Base-by-base conservation (phyloP, 2,797 vertebrate genomes). In the Phyllotis vaccarum region DNA sequence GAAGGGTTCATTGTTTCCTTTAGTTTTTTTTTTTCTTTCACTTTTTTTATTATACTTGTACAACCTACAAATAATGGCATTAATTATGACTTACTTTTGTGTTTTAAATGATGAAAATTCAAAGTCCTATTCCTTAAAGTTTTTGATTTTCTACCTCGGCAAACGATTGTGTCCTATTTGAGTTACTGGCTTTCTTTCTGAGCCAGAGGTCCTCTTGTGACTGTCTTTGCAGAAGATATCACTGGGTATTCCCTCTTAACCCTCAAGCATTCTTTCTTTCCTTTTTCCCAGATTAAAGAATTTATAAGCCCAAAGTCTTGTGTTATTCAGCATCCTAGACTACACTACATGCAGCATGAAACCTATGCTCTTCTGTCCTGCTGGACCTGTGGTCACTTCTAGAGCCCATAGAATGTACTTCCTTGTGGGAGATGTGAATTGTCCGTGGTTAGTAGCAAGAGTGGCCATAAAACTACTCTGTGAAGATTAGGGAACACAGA, bases 401-500 rank as follows among this genome's bases (percentile, higher is more conserved):
- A 37, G 40, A 93, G 37, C 37, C n/a, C 6, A 14, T 37, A 29
- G 5, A n/a, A 31, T 37, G 40, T 79, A 37, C 52, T 70, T 64
- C 58, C 3, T 37, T 70, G 34, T 6, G 49, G 11, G 29, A 72
- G 46, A 60, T 37, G 14, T 60, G 17, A 56, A 37, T 0, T 34
- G 1, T 54, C 9, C 9, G 78, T 8, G 5, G 9, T 72, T 22
- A 58, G 43, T 19, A 3, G 46, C 19, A 40, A 56, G 14, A 21
- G 12, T 75, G 60, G 21, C 13, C 27, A 56, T n/a, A 80, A 6
- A 68, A 9, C 10, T 1, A 0, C 4, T 19, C 1, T 7, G 11
- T 37, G 2, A 29, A 52, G 29, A 62, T 21, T 21, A 22, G 9
- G 12, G 6, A 12, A 5, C 22, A n/a, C 17, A 56, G 0, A 1